Percentiles rank a stretch among this genome's conserved stretches.
phyloP scores from a whole-genome alignment of 2,888 invertebrate genomes.

The Zaprionus obscuricornis region DNA sequence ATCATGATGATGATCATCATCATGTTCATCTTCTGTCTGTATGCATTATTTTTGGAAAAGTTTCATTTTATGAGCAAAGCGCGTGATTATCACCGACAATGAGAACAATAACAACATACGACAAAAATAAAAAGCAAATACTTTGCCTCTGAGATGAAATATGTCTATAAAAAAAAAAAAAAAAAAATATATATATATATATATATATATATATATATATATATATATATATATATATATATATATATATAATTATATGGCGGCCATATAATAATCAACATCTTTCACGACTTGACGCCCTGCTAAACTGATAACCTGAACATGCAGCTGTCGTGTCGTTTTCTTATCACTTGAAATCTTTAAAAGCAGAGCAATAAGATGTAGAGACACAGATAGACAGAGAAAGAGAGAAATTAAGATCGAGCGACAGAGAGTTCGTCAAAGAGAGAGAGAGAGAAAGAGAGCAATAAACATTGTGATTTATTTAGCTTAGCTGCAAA shows the following conservation, averaged over 20 bases:
- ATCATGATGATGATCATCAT: too few relatives aligned
- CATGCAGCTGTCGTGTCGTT: constrained; percentile 25
- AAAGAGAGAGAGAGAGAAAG: too few relatives aligned
- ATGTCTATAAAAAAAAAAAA: constrained; percentile 22
- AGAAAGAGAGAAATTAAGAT: too few relatives aligned
- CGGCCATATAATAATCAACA: constrained; percentile 43
- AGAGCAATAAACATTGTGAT: too few relatives aligned
- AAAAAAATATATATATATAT: not conserved
- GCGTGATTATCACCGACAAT: constrained; percentile 54
- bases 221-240: constrained; percentile 1
- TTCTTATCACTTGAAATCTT: constrained; percentile 47
- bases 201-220: constrained; percentile 3
- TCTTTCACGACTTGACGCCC: constrained; percentile 48
- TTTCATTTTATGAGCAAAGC: constrained; percentile 49
- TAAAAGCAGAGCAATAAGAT: not conserved
- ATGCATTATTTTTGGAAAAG: constrained; percentile 50
- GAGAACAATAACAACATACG: constrained; percentile 9
- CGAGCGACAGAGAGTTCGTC: too few relatives aligned
- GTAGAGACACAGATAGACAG: too few relatives aligned
- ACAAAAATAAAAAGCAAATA: constrained; percentile 4
- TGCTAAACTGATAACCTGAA: constrained; percentile 44
- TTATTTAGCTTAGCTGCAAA: too few relatives aligned
- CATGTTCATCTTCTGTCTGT: too few relatives aligned
- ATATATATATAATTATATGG: constrained; percentile 9
- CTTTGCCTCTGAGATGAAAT: too few relatives aligned